Base-by-base conservation (phyloP, 2,113 vertebrate genomes). In the Chlorodrepanis virens region DNA sequence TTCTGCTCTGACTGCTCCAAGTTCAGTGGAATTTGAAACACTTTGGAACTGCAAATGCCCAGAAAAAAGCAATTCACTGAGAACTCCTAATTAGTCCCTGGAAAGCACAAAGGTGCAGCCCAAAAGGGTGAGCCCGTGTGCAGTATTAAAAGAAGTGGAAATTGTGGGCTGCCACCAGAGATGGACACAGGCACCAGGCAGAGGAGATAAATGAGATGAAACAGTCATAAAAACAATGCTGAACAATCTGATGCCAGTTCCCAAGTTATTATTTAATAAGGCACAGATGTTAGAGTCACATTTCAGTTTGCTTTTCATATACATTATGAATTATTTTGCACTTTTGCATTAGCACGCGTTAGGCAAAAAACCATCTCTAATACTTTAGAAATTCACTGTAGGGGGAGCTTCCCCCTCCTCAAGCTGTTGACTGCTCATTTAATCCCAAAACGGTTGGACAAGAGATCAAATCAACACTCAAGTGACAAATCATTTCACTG, bases 401-500 rank as follows among this genome's bases (percentile, higher is more conserved):
- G 90, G 49, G 87, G 89, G 70, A 94, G 82, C 42, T 33, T 56
- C 87, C 79, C 80, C 87, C 83, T 89, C 72, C 83, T 68, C 88
- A 82, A 49, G 71, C 91, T 91, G 74, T 25, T 28, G 60, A 63
- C 83, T 90, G 75, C 67, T 78, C 89, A 85, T 96, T 95, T 97
- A 97, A 96, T 96, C 96, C 80, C 95, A 63, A 65, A 80, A 90
- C 53, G 57, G 42, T 76, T 45, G 81, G 95, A 91, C 71, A 81
- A 35, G 71, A 65, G 84, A 92, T 87, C 91, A 83, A 95, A 96
- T 97, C 96, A 95, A 92, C 79, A 64, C 54, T 64, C 24, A 52
- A 71, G 88, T 94, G 98, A 98, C 95, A 95, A 98, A 98, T 97
- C 95, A 49, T 89, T 72, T 56, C 25, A 72, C 91, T 96, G 83